These are phyloP conservation scores for Grus americana DNA, from an alignment of 2,113 vertebrate genomes.

Conservation along the genomic window DNA sequence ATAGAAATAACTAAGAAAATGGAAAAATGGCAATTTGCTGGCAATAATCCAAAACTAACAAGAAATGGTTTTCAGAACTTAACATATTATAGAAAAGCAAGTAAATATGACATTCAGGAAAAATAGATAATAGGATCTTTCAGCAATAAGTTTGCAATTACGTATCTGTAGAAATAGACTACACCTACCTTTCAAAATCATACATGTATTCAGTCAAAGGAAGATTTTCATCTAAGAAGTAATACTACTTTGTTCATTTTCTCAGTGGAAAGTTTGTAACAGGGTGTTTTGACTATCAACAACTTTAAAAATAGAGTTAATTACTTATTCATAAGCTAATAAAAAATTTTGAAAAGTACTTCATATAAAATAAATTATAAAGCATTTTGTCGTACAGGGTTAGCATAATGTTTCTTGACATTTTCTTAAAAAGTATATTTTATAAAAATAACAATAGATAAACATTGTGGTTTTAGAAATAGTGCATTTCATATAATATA, in stretches of 20 bases:
- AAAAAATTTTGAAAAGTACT: slow-evolving; percentile 22
- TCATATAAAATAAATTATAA: slow-evolving; percentile 42
- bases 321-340: slow-evolving; percentile 40
- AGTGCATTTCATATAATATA: background rate
- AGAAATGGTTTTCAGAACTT: background rate
- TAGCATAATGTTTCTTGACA: background rate
- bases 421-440: slow-evolving; percentile 14
- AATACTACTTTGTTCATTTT: slow-evolving; percentile 22
- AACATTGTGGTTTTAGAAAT: background rate
- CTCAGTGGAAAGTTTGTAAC: slow-evolving; percentile 30
- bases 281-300: slow-evolving; percentile 35
- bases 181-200: background rate
- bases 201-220: background rate
- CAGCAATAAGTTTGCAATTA: background rate
- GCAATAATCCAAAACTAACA: background rate
- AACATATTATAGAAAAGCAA: background rate
- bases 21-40: background rate
- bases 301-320: slow-evolving; percentile 44
- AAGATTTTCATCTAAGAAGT: background rate
- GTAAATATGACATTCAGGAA: background rate
- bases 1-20: background rate
- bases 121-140: background rate
- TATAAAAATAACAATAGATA: background rate
- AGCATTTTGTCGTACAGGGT: background rate
- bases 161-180: background rate